Percentiles rank a stretch among this genome's conserved stretches.
These are phyloP conservation scores for Galleria mellonella DNA, from an alignment of 1,140 invertebrate species.

Conservation along the genomic window DNA sequence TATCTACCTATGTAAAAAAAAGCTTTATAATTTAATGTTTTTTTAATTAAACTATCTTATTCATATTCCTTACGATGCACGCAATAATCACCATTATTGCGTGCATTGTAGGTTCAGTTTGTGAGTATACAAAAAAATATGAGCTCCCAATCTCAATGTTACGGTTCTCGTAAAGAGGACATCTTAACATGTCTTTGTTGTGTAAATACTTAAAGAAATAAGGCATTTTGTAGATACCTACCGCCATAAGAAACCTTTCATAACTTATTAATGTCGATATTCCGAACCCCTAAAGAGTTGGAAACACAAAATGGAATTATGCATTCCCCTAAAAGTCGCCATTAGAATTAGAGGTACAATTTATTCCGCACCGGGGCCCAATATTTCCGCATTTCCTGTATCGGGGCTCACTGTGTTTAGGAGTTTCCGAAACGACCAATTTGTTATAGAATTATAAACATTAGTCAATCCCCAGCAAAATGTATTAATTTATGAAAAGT, in stretches of 20 bases:
- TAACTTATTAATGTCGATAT: conserved; percentile 62
- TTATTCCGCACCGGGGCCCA: conserved; percentile 42
- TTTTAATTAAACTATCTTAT: too few relatives aligned
- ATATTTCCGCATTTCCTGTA: conserved; percentile 29
- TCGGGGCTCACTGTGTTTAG: neutral
- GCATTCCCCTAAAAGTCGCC: conserved; percentile 57
- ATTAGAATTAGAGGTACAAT: conserved; percentile 60
- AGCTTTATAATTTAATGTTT: conserved; percentile 3
- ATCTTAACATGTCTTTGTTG: too few relatives aligned
- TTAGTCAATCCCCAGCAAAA: neutral
- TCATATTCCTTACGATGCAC: too few relatives aligned
- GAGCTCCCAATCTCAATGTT: too few relatives aligned
- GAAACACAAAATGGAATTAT: conserved; percentile 67
- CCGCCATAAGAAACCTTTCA: conserved; percentile 56
- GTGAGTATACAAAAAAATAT: too few relatives aligned
- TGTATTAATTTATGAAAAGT: too few relatives aligned
- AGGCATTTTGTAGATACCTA: conserved; percentile 36
- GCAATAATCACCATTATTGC: too few relatives aligned
- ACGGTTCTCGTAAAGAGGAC: too few relatives aligned
- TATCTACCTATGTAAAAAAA: neutral
- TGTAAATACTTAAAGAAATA: conserved; percentile 20
- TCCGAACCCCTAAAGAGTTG: conserved; percentile 64
- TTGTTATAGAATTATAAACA: conserved; percentile 1
- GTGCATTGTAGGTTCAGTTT: too few relatives aligned
- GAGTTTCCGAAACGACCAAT: neutral